Conservation (phyloP, 2,113 vertebrate species). For the Osmerus eperlanus region DNA sequence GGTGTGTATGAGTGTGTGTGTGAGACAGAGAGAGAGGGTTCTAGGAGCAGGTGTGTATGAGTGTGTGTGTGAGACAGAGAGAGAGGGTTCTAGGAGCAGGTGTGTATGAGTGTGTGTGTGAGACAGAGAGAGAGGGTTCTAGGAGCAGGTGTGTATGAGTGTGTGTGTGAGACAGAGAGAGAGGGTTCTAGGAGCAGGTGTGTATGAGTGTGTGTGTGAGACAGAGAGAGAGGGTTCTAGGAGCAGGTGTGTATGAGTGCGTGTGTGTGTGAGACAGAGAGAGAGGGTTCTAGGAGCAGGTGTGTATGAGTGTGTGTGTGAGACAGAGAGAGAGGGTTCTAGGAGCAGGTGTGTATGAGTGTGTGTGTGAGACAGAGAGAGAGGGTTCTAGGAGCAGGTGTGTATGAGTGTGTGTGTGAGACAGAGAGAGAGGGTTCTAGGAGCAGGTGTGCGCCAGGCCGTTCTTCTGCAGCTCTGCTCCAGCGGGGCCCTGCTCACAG, state of each 20-base stretch:
- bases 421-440: slow-evolving; percentile 53
- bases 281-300: slow-evolving; percentile 13
- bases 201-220: slow-evolving; percentile 28
- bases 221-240: too few relatives aligned
- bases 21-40: slow-evolving; percentile 28
- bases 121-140: too few relatives aligned
- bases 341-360: slow-evolving; percentile 6
- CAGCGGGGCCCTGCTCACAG: slow-evolving; percentile 76
- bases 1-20: slow-evolving; percentile 67
- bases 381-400: slow-evolving; percentile 75
- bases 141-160: slow-evolving; percentile 14
- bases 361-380: slow-evolving; percentile 32
- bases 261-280: background rate
- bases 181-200: background rate
- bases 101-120: slow-evolving; percentile 4
- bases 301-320: slow-evolving; percentile 23
- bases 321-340: too few relatives aligned
- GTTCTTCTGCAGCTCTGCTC: slow-evolving; percentile 81
- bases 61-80: slow-evolving; percentile 23
- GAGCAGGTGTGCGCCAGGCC: slow-evolving; percentile 84
- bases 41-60: background rate
- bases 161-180: slow-evolving; percentile 12
- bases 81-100: background rate
- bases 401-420: slow-evolving; percentile 19
- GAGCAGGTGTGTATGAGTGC: background rate